A percentile compares a stretch with the other conserved stretches of the same genome.
phyloP scores from a whole-genome alignment of 2,888 invertebrate genomes.

The Andrena marginata region DNA sequence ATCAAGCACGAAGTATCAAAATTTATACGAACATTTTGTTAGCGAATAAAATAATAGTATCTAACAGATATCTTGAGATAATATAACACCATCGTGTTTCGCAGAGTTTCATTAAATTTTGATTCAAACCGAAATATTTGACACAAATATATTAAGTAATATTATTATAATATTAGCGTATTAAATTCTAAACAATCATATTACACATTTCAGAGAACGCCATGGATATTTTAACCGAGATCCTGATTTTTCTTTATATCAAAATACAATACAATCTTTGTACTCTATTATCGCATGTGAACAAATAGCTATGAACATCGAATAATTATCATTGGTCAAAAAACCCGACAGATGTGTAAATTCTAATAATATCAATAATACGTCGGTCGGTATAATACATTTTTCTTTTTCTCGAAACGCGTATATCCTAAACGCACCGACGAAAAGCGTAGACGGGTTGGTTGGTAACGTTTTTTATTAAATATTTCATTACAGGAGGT shows the following conservation, averaged over 20 bases:
- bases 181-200: slow-evolving; percentile 8
- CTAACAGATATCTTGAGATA: not conserved
- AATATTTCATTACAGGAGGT: slow-evolving; percentile 84
- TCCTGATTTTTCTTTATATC: no score
- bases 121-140: not conserved
- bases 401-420: not conserved
- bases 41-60: not conserved
- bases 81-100: not conserved
- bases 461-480: slow-evolving; percentile 84
- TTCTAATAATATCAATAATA: not conserved
- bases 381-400: not conserved
- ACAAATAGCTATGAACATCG: no score
- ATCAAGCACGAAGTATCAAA: not conserved
- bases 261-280: no score
- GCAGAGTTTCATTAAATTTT: not conserved
- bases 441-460: slow-evolving; percentile 65
- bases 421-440: slow-evolving; percentile 4
- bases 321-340: slow-evolving; percentile 3
- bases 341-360: not conserved
- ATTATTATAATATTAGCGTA: not conserved
- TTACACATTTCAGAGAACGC: not conserved
- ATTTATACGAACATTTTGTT: not conserved
- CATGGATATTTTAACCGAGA: slow-evolving; percentile 2
- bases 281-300: no score
- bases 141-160: slow-evolving; percentile 11